Evolutionary conservation across 2,113 vertebrate species (phyloP).

Genomic region (Trochalopteron elliotii): DNA sequence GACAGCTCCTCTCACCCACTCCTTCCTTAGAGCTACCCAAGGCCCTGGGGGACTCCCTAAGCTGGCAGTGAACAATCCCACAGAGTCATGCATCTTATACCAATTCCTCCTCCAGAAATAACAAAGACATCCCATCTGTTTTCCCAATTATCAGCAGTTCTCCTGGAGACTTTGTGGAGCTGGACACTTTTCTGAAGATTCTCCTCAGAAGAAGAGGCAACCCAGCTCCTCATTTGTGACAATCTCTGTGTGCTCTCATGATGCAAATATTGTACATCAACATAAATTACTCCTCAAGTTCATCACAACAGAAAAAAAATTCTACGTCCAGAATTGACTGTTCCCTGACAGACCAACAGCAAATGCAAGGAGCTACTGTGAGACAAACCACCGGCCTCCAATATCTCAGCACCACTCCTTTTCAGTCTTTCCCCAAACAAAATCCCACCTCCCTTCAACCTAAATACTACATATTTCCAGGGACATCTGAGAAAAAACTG

Average conservation of each 20-base stretch:
- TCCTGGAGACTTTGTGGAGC: background rate
- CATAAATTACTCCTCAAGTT: background rate
- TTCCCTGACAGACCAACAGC: background rate
- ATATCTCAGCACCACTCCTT: background rate
- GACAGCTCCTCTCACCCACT: slow-evolving; percentile 10
- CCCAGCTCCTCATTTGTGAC: background rate
- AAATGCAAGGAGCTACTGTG: background rate
- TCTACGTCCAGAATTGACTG: accelerated
- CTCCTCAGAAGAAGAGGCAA: background rate
- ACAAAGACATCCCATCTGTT: background rate
- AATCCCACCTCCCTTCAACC: background rate
- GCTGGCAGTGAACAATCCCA: background rate
- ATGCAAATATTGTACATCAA: background rate
- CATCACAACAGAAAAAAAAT: background rate
- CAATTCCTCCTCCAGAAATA: background rate
- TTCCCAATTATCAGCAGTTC: background rate
- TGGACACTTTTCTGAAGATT: background rate
- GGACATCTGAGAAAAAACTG: background rate
- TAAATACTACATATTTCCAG: background rate
- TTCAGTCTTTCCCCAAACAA: background rate
- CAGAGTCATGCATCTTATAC: background rate
- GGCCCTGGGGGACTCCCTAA: background rate
- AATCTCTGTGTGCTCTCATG: background rate
- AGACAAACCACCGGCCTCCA: background rate
- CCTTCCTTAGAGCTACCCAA: background rate